These are phyloP conservation scores for Silvanus unidentatus DNA, from an alignment of 2,888 invertebrate genomes.

Conservation along the genomic window DNA sequence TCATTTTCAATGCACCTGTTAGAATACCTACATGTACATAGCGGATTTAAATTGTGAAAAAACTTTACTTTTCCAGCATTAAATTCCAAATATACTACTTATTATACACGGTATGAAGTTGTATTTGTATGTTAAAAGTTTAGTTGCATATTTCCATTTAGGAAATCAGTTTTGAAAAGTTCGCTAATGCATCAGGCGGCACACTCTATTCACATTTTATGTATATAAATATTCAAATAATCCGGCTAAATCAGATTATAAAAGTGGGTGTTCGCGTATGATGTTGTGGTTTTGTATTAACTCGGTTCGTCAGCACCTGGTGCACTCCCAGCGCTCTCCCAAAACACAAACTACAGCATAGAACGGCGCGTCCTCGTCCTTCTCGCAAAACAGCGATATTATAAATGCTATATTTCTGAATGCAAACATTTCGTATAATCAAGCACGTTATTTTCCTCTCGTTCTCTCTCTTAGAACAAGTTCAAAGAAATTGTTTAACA, in stretches of 20 bases:
- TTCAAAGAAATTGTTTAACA: too few species aligned
- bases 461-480: too few species aligned
- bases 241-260: constrained; percentile 45
- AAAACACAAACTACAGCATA: not conserved
- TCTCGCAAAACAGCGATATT: too few species aligned
- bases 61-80: constrained; percentile 2
- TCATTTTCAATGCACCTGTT: too few species aligned
- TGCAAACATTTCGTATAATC: not conserved
- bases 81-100: constrained; percentile 2
- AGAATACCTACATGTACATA: too few species aligned
- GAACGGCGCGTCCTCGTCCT: too few species aligned
- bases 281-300: constrained; percentile 46
- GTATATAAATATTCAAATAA: constrained; percentile 48
- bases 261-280: constrained; percentile 44
- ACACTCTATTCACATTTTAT: constrained; percentile 38
- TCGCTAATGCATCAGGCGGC: constrained; percentile 43
- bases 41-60: not conserved
- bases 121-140: constrained; percentile 14
- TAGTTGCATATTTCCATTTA: constrained; percentile 36
- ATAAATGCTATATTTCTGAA: not conserved
- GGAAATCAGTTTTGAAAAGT: constrained; percentile 39
- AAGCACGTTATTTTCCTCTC: too few species aligned
- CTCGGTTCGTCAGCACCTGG: constrained; percentile 34
- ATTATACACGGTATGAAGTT: constrained; percentile 13
- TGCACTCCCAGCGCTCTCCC: constrained; percentile 32